Conservation (phyloP, 2,113 vertebrate genomes). For the Macquaria australasica region DNA sequence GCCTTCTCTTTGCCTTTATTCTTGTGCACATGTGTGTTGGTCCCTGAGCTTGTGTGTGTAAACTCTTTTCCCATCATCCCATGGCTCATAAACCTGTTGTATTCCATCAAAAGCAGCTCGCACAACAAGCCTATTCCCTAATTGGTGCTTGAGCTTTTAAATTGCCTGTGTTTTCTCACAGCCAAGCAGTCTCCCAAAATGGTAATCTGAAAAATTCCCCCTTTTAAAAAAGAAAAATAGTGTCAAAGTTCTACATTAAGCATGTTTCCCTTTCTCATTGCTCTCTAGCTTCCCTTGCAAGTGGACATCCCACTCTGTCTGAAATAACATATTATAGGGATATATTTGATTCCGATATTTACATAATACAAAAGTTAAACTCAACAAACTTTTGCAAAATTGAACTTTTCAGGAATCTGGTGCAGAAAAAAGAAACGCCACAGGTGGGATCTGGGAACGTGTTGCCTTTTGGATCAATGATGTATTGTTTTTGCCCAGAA, state of each 20-base stretch:
- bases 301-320: constrained; percentile 5
- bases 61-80: constrained; percentile 38
- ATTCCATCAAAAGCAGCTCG: constrained; percentile 69
- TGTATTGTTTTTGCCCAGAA: neutral
- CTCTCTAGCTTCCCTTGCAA: neutral
- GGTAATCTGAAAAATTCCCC: constrained; percentile 21
- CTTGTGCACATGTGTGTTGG: neutral
- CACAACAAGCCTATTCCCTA: constrained; percentile 69
- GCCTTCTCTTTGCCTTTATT: neutral
- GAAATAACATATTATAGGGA: constrained; percentile 16
- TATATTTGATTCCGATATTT: constrained; percentile 29
- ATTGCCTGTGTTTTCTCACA: constrained; percentile 53
- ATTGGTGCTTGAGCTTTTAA: constrained; percentile 74
- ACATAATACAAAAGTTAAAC: constrained; percentile 4
- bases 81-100: constrained; percentile 55
- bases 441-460: neutral
- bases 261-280: neutral
- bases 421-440: neutral
- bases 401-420: neutral
- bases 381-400: neutral
- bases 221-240: constrained; percentile 42
- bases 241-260: constrained; percentile 34
- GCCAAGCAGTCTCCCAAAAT: constrained; percentile 47
- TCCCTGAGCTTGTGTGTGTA: constrained; percentile 15
- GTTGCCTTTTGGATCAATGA: neutral